Evolutionary conservation across 2,797 vertebrate species (phyloP).

Genomic region (Phrynocephalus vlangalii): DNA sequence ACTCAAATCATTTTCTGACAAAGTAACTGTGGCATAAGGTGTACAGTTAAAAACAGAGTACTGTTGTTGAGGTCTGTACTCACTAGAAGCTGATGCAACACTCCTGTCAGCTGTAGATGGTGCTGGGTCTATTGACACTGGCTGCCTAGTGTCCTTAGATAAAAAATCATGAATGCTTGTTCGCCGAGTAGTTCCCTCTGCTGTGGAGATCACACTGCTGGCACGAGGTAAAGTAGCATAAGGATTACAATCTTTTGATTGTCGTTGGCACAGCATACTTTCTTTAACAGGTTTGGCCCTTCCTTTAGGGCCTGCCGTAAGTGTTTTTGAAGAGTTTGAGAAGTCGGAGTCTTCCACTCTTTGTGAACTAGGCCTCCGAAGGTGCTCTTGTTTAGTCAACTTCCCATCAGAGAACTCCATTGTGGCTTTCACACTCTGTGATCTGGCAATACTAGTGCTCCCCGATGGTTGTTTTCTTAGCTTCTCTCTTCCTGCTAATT

Average conservation of each 20-base stretch:
- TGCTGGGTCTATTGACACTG: conserved; percentile 87
- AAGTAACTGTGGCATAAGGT: conserved; percentile 77
- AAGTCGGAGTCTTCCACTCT: conserved; percentile 88
- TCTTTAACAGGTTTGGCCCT: conserved; percentile 86
- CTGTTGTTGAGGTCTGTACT: conserved; percentile 87
- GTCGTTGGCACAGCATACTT: conserved; percentile 82
- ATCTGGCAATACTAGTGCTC: conserved; percentile 86
- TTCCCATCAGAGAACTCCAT: conserved; percentile 75
- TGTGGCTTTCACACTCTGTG: conserved; percentile 85
- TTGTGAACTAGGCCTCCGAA: conserved; percentile 79
- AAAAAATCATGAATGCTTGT: conserved; percentile 98
- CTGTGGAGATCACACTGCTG: conserved; percentile 98
- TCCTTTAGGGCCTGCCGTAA: conserved; percentile 79
- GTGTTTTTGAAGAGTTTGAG: conserved; percentile 81
- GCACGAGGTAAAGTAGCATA: conserved; percentile 92
- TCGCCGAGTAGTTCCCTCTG: conserved; percentile 93
- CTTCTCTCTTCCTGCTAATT: conserved; percentile 84
- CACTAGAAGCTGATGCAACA: conserved; percentile 87
- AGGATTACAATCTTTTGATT: conserved; percentile 80
- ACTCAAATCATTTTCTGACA: conserved; percentile 49
- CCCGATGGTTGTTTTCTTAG: conserved; percentile 56
- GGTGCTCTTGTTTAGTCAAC: conserved; percentile 74
- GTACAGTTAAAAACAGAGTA: conserved; percentile 81
- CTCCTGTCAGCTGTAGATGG: conserved; percentile 79
- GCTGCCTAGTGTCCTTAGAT: conserved; percentile 91